These are phyloP conservation scores for Sylvilagus floridanus DNA, from an alignment of 2,797 vertebrate species.

Conservation along the genomic window DNA sequence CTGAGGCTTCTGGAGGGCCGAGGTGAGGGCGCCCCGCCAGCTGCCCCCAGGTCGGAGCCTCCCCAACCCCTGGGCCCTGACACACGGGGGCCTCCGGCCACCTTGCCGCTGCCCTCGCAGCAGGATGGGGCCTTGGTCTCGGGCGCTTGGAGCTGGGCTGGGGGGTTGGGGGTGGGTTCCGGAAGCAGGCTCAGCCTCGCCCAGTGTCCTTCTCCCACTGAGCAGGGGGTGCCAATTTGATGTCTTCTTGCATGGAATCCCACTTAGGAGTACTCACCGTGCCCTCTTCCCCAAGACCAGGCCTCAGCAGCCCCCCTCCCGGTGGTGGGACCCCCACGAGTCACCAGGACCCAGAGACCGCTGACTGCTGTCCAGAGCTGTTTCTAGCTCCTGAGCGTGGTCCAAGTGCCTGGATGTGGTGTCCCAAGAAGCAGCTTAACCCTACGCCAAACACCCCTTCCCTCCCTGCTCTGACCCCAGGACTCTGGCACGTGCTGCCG, in stretches of 20 bases:
- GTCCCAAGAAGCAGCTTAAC: too few species aligned
- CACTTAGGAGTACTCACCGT: too few species aligned
- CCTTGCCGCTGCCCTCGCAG: neutral
- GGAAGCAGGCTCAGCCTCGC: neutral
- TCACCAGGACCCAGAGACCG: too few species aligned
- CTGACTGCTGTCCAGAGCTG: too few species aligned
- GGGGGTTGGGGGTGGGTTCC: neutral
- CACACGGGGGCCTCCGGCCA: rapidly evolving
- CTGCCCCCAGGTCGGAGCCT: neutral
- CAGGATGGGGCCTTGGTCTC: neutral
- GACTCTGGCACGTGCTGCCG: neutral
- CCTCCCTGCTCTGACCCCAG: neutral
- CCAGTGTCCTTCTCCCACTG: neutral
- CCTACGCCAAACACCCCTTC: too few species aligned
- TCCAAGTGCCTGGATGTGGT: too few species aligned
- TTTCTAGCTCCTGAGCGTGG: too few species aligned
- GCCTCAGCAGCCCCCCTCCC: too few species aligned
- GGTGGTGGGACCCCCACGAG: too few species aligned
- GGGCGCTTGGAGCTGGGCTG: rapidly evolving
- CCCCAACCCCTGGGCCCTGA: neutral
- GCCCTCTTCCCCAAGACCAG: too few species aligned
- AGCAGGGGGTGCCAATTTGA: too few species aligned
- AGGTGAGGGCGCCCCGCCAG: neutral
- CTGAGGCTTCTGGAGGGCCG: neutral
- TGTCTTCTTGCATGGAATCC: too few species aligned